Percentiles rank a stretch among this genome's conserved stretches.
Conservation (phyloP, 1,140 invertebrate genomes). For the Ips nitidus region DNA sequence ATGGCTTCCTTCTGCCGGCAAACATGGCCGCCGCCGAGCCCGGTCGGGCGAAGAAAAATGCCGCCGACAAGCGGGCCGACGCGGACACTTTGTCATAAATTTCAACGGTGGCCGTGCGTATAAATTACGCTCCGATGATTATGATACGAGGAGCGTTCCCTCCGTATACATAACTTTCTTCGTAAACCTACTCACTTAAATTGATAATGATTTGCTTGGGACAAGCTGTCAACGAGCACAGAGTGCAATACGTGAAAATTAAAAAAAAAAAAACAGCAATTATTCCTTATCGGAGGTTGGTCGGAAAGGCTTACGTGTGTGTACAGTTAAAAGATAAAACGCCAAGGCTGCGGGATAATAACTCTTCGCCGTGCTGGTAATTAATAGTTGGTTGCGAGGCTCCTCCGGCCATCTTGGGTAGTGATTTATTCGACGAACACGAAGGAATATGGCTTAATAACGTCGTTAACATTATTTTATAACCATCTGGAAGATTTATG, state of each 20-base stretch:
- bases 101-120: conserved; percentile 24
- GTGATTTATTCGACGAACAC: conserved; percentile 19
- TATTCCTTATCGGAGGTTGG: no score
- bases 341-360: conserved; percentile 9
- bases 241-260: no score
- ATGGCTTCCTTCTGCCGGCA: conserved; percentile 33
- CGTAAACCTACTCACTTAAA: no score
- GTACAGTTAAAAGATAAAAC: background rate
- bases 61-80: conserved; percentile 23
- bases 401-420: conserved; percentile 4
- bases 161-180: no score
- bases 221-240: no score
- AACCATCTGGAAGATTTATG: conserved; percentile 15
- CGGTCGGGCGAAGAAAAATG: conserved; percentile 33
- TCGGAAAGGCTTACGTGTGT: no score
- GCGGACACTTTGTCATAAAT: conserved; percentile 33
- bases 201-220: no score
- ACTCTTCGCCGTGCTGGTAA: conserved; percentile 11
- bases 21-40: conserved; percentile 26
- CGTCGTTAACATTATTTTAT: conserved; percentile 26
- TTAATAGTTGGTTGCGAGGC: conserved; percentile 18
- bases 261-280: no score
- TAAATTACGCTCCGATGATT: conserved; percentile 11
- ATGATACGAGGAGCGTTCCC: no score
- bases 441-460: conserved; percentile 24